phyloP scores from a whole-genome alignment of 2,888 invertebrate genomes.

The Merodon equestris region DNA sequence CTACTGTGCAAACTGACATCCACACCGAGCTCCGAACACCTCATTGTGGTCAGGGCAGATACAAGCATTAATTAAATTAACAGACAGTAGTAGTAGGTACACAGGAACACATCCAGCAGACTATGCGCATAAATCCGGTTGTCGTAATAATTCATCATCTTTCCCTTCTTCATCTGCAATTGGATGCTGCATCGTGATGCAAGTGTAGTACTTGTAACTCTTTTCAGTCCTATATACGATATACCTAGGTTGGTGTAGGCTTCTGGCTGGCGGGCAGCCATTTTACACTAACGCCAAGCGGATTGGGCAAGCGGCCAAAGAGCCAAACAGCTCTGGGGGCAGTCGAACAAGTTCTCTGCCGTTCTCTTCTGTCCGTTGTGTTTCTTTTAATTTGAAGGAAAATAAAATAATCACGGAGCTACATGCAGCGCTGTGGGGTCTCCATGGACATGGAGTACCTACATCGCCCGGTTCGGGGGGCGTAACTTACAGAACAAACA shows the following conservation, averaged over 20 bases:
- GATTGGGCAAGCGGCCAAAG: constrained; percentile 38
- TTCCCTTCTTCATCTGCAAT: constrained; percentile 30
- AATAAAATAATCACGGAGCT: not conserved
- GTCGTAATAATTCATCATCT: constrained; percentile 11
- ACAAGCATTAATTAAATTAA: constrained; percentile 47
- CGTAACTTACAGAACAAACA: constrained; percentile 57
- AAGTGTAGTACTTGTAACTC: constrained; percentile 18
- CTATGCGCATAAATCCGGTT: too few species aligned
- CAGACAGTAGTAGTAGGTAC: too few species aligned
- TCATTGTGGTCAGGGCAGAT: not conserved
- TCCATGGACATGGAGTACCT: constrained; percentile 5
- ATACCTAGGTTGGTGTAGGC: constrained; percentile 22
- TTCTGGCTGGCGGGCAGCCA: constrained; percentile 49
- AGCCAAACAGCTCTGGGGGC: constrained; percentile 28
- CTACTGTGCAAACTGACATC: too few species aligned
- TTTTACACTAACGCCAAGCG: constrained; percentile 52
- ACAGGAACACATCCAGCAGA: too few species aligned
- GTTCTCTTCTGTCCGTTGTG: constrained; percentile 24
- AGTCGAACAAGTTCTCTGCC: constrained; percentile 54
- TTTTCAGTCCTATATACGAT: not conserved
- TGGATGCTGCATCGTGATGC: not conserved
- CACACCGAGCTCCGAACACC: constrained; percentile 1
- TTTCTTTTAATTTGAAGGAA: constrained; percentile 26
- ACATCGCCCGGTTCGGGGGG: constrained; percentile 43
- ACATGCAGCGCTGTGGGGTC: not conserved